Evolutionary conservation across 1,140 invertebrate species (phyloP), one percentile per base, ranked within the genome.

Genomic region (Caerostris darwini): DNA sequence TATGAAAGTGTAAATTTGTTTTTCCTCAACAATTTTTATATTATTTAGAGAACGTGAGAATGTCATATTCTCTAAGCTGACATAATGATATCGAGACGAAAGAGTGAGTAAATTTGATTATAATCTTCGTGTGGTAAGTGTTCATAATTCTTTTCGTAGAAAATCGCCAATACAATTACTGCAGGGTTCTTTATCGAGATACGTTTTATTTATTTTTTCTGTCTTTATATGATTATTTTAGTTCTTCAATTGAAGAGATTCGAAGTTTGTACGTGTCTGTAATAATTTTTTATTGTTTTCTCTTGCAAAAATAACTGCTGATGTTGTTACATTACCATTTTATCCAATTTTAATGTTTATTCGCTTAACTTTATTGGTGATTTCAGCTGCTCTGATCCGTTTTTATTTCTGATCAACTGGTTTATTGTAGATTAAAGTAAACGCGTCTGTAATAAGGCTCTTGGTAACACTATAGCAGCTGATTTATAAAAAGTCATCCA

Each of bases 81-180:
- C 71, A 34, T 7, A 77, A 77, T 77, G 71, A 50, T 77, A 77
- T 77, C 34, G 71, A 77, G 50, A 53, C 71, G 71, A 77, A 77
- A 50, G 71, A 77, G 53, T 77, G 10, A 34, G 71, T 12, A 77
- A 77, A 77, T 77, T 77, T 77, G 71, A 77, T 77, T 77, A 77
- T 77, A 77, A 77, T 77, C 34, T 77, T 12, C 12, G 34, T 77
- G 14, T 67, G 61, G 61, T n/a, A 34, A 77, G 71, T 3, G 53
- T 77, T 77, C 71, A 5, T 53, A 77, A 19, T 50, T 77, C 10
- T 77, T 14, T 77, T 50, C 71, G 34, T 77, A 77, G 19, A 67
- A 67, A 77, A 77, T 77, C 71, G 8, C 71, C 71, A 77, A 77
- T 77, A 50, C 71, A 77, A 77, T 77, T 77, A 77, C 34, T 50